Conservation (phyloP, 2,797 vertebrate species). For the Valencia hispanica region DNA sequence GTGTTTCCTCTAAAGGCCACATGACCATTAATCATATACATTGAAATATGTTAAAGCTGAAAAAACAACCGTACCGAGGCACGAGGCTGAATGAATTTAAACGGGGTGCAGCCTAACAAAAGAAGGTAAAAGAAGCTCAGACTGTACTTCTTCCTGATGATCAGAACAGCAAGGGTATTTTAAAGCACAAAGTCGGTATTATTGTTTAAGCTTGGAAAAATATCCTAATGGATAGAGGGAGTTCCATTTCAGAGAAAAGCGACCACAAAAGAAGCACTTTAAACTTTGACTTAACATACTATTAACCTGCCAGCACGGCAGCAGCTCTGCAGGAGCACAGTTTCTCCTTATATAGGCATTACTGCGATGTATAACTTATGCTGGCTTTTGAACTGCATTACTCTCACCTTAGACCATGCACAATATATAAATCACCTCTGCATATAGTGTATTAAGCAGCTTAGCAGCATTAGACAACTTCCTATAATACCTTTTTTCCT, state of each 20-base stretch:
- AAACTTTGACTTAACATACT: conserved; percentile 57
- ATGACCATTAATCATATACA: conserved; percentile 61
- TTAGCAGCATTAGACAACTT: conserved; percentile 34
- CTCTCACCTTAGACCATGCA: conserved; percentile 44
- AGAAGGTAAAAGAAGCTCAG: conserved; percentile 18
- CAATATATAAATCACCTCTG: conserved; percentile 44
- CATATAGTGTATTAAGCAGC: conserved; percentile 34
- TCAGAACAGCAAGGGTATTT: conserved; percentile 52
- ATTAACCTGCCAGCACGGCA: conserved; percentile 69
- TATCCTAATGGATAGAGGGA: conserved; percentile 50
- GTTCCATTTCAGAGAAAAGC: conserved; percentile 62
- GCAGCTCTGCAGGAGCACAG: conserved; percentile 40
- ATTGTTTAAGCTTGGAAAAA: conserved; percentile 70
- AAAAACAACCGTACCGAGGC: conserved; percentile 58
- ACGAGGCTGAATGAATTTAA: conserved; percentile 21
- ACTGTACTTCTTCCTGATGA: conserved; percentile 49
- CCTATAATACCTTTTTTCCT: conserved; percentile 16
- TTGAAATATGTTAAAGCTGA: conserved; percentile 68
- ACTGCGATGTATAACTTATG: conserved; percentile 30
- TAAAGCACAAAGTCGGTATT: conserved; percentile 56
- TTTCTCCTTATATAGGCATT: conserved; percentile 68
- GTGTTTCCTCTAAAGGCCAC: conserved; percentile 46
- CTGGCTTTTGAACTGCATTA: conserved; percentile 19
- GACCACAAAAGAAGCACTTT: conserved; percentile 54
- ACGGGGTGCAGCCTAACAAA: conserved; percentile 21